phyloP scores from a whole-genome alignment of 2,113 vertebrate species.

The Hippoglossus stenolepis region DNA sequence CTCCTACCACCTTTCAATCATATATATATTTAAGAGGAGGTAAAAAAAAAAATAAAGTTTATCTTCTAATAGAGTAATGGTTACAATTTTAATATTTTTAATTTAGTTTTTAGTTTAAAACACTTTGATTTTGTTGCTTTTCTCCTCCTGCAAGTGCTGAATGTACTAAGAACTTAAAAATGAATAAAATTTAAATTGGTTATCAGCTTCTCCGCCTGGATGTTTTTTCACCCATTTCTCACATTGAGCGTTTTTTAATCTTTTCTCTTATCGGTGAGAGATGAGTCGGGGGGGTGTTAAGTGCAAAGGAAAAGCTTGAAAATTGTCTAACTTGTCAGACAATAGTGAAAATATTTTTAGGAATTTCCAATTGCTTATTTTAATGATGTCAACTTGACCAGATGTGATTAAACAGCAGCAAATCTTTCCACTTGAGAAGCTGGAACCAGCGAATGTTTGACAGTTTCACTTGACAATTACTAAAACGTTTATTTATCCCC shows the following conservation, averaged over 20 bases:
- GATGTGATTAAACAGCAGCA: no score
- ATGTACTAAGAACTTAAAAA: constrained; percentile 80
- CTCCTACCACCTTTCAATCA: constrained; percentile 54
- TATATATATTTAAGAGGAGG: constrained; percentile 52
- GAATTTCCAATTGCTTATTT: no score
- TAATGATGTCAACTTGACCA: no score
- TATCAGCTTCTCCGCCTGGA: constrained; percentile 23
- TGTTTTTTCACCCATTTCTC: not conserved
- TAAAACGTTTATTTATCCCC: no score
- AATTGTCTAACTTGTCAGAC: no score
- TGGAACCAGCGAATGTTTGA: no score
- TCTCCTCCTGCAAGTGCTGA: constrained; percentile 77
- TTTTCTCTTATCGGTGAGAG: not conserved
- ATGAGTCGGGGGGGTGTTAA: no score
- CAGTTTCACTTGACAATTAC: no score
- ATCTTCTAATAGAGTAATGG: constrained; percentile 68
- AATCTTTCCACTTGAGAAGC: no score
- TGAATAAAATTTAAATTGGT: constrained; percentile 75
- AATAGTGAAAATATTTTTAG: no score
- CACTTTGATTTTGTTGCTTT: constrained; percentile 58
- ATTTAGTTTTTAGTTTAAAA: constrained; percentile 71
- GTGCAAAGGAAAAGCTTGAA: no score
- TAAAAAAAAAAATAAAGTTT: constrained; percentile 32
- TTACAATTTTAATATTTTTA: constrained; percentile 76
- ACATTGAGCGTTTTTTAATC: not conserved